These are phyloP conservation scores for Meandrina meandrites DNA, from an alignment of 92 coral and sea anemone genomes.

Conservation along the genomic window DNA sequence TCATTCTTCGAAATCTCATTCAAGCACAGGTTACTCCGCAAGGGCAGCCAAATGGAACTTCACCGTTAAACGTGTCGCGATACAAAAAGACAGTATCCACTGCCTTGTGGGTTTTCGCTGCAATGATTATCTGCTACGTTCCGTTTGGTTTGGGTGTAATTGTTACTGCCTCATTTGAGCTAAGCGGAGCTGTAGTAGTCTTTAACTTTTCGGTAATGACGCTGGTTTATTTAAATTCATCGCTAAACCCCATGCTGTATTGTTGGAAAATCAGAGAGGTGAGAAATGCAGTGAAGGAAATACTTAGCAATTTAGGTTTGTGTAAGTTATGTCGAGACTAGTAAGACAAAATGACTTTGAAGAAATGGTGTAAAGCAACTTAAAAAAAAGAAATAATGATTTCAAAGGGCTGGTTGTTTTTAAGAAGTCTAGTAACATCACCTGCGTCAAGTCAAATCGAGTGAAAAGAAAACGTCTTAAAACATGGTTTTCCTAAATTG, in stretches of 20 bases:
- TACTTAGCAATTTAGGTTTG: neutral
- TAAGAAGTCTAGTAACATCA: no score
- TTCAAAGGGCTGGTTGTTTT: no score
- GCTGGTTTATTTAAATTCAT: neutral
- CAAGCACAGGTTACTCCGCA: neutral
- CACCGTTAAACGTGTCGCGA: neutral
- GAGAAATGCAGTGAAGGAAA: neutral
- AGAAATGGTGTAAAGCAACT: neutral
- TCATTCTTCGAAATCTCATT: neutral
- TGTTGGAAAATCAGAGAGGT: neutral
- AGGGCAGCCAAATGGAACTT: neutral
- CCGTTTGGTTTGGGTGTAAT: neutral
- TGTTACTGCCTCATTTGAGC: neutral
- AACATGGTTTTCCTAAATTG: no score
- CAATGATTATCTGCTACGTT: neutral
- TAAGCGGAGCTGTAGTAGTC: neutral
- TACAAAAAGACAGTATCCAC: constrained; percentile 1
- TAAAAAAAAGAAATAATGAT: no score
- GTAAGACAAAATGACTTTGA: neutral
- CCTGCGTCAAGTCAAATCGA: no score
- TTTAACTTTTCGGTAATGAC: neutral
- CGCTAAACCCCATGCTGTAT: neutral
- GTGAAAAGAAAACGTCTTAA: no score
- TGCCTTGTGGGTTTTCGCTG: neutral
- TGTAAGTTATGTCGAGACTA: neutral